phyloP scores from a whole-genome alignment of 2,797 vertebrate genomes.

The Eidolon dupreanum region DNA sequence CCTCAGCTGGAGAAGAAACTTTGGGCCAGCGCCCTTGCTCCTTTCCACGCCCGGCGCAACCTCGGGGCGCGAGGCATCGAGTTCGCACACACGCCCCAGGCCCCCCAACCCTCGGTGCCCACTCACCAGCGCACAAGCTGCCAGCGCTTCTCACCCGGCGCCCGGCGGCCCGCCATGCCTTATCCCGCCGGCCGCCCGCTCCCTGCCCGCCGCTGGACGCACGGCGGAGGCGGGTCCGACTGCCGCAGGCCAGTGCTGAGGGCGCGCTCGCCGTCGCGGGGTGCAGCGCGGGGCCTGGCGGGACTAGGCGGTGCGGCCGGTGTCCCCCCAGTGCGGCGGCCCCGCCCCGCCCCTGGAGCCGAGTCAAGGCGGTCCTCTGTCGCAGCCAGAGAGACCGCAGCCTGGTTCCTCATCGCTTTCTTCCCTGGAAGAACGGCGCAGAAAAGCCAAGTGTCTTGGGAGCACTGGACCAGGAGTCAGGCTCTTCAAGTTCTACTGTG shows the following conservation, averaged over 20 bases:
- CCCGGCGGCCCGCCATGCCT: slow-evolving; percentile 82
- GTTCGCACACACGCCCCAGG: not conserved
- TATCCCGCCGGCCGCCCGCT: not conserved
- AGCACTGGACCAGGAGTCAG: not conserved
- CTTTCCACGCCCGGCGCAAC: not conserved
- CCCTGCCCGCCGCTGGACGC: not conserved
- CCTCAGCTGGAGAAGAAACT: slow-evolving; percentile 42
- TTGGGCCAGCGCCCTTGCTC: not conserved
- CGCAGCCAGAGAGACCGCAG: not conserved
- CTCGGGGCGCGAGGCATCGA: not conserved
- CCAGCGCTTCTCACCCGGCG: slow-evolving; percentile 84
- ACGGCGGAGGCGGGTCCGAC: not conserved
- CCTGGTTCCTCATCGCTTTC: not conserved
- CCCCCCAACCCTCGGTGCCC: not conserved
- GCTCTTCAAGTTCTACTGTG: not conserved
- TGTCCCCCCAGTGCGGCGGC: not conserved
- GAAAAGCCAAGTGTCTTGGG: not conserved
- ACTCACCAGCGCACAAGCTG: slow-evolving; percentile 86
- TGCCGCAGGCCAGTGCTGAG: slow-evolving; percentile 58
- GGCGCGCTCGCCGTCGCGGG: not conserved
- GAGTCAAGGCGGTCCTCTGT: not conserved
- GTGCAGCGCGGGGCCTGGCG: not conserved
- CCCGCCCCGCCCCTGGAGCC: not conserved
- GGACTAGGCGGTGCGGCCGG: not conserved
- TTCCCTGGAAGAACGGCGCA: rapidly evolving